Base-by-base conservation (phyloP, 2,113 vertebrate species). In the Hirundichthys speculiger region DNA sequence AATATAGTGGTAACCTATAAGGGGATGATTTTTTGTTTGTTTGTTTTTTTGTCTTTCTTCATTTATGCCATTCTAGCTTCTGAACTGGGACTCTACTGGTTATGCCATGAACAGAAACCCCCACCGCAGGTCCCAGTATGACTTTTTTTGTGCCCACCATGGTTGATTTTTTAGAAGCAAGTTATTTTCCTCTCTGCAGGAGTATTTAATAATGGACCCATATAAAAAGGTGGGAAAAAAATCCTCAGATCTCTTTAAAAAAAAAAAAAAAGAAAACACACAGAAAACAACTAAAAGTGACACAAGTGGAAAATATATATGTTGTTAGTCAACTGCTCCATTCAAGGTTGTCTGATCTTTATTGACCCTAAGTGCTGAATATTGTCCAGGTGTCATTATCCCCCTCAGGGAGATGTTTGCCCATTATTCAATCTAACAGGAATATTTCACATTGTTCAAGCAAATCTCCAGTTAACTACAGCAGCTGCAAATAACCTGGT, bases 331-430 rank as follows among this genome's bases (percentile, higher is more conserved):
- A 82, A 87, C 64, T 69, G 69, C 56, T 53, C 58, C 55, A 51
- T 42, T 49, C 68, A 11, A 74, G 73, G 77, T 75, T 79, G 68
- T 87, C 79, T 82, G 77, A 88, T 81, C 82, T 56, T 75, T 90
- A 89, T 90, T 89, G 88, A 91, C 90, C n/a, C 89, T 77, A 66
- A 68, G 70, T 74, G 77, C 77, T 86, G 87, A 86, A 86, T 85
- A 90, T 89, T 85, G 64, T 52, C 77, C 70, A 48, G 82, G 83
- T 84, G 79, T 86, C 85, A 86, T 90, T 88, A 85, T 85, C 79
- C 75, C 47, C 49, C 73, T 57, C 59, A 25, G 46, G 34, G 72
- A 67, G 52, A 68, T 72, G 68, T 43, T 34, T 61, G 67, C 57
- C 42, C 64, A 49, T 81, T 84, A 88, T 89, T 85, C 87, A 89